Percentiles rank a stretch among this genome's conserved stretches.
Evolutionary conservation across 2,797 vertebrate species (phyloP).

Genomic region (Sebastolobus altivelis): DNA sequence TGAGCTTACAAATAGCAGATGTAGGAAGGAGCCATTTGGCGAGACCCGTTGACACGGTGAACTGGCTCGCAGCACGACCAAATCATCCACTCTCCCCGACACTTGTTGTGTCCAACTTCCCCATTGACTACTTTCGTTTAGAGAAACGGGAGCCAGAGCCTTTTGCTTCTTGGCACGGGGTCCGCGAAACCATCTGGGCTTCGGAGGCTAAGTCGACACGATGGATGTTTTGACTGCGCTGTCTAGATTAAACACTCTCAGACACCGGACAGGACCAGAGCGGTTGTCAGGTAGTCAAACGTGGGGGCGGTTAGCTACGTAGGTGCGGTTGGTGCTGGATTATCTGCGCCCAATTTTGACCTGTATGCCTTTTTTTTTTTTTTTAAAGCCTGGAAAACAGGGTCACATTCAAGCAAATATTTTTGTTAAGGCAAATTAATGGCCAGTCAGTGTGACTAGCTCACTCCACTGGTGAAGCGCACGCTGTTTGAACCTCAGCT

Average conservation of each 20-base stretch:
- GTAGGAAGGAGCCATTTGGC: conserved; percentile 74
- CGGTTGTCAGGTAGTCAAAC: conserved; percentile 50
- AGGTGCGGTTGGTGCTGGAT: conserved; percentile 1
- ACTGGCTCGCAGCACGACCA: conserved; percentile 65
- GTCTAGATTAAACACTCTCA: conserved; percentile 65
- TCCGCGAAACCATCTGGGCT: conserved; percentile 76
- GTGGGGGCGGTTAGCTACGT: background rate
- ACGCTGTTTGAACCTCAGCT: conserved; percentile 56
- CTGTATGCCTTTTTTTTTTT: background rate
- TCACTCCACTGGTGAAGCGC: conserved; percentile 48
- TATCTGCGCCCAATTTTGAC: conserved; percentile 33
- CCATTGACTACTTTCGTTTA: conserved; percentile 71
- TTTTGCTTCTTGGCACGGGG: conserved; percentile 67
- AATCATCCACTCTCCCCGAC: conserved; percentile 60
- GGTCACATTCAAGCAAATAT: conserved; percentile 31
- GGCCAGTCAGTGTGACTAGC: conserved; percentile 40
- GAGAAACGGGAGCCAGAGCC: conserved; percentile 69
- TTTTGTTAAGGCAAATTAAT: conserved; percentile 51
- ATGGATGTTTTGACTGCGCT: conserved; percentile 78
- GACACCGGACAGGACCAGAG: conserved; percentile 34
- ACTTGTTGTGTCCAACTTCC: conserved; percentile 74
- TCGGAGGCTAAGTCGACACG: conserved; percentile 60
- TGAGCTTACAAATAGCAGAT: conserved; percentile 75
- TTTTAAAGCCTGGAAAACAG: conserved; percentile 23
- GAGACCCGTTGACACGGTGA: conserved; percentile 65